Percentiles rank a stretch among this genome's conserved stretches.
These are phyloP conservation scores for Albula goreensis DNA, from an alignment of 2,113 vertebrate genomes.

Conservation along the genomic window DNA sequence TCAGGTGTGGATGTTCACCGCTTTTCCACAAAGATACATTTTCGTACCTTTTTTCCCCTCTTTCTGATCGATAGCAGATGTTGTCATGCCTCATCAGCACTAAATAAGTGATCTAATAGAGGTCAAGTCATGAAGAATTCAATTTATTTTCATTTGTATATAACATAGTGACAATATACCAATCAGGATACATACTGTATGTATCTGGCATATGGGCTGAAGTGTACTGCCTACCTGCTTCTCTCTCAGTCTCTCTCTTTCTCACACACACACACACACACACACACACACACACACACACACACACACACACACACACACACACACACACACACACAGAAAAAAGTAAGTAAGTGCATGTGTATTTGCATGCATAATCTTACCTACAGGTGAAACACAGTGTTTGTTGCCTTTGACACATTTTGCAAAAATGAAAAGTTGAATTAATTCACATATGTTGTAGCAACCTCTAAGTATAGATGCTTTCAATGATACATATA, in stretches of 20 bases:
- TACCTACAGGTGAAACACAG: neutral
- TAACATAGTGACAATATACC: conserved; percentile 20
- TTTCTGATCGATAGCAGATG: conserved; percentile 25
- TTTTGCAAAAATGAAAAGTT: neutral
- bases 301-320: neutral
- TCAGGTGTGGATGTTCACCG: neutral
- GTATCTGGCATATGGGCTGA: neutral
- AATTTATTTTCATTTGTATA: conserved; percentile 25
- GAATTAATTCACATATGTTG: neutral
- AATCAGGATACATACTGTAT: conserved; percentile 6
- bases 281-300: conserved; percentile 4
- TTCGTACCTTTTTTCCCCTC: conserved; percentile 11
- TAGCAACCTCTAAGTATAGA: neutral
- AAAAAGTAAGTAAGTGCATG: neutral
- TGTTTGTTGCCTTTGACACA: neutral
- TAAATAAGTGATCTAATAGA: conserved; percentile 22
- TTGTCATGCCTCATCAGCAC: conserved; percentile 18
- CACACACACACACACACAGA: neutral
- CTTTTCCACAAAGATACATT: conserved; percentile 22
- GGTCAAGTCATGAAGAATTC: conserved; percentile 22
- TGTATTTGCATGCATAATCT: neutral
- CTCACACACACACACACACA: neutral
- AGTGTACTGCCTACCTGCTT: neutral
- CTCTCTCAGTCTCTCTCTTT: neutral
- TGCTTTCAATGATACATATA: neutral